Percentiles rank a stretch among this genome's conserved stretches.
phyloP scores from a whole-genome alignment of 2,797 vertebrate species.

The Ptychadena robeensis region DNA sequence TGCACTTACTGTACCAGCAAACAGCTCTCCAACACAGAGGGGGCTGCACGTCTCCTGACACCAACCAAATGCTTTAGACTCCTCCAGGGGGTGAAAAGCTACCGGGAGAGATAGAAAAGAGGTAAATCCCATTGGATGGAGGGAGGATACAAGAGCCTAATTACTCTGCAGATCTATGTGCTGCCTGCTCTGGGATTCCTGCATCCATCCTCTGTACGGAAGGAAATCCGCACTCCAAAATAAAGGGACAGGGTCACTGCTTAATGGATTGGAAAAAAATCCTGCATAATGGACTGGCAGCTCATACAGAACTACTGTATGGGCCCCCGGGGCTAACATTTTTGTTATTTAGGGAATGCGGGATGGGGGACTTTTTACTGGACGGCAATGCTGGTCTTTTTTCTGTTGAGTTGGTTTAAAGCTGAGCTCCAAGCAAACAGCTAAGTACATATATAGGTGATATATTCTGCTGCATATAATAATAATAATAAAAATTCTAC shows the following conservation, averaged over 20 bases:
- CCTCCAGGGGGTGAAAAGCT: neutral
- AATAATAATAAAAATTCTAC: no score
- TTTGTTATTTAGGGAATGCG: neutral
- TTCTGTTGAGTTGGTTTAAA: no score
- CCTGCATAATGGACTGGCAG: neutral
- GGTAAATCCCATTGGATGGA: conserved; percentile 10
- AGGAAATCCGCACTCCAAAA: neutral
- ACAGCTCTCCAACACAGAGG: conserved; percentile 9
- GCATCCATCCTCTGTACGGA: neutral
- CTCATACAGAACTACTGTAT: no score
- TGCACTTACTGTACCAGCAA: conserved; percentile 20
- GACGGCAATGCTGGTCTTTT: no score
- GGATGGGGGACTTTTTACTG: neutral
- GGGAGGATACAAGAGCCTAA: conserved; percentile 5
- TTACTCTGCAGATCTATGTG: conserved; percentile 28
- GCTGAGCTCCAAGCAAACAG: no score
- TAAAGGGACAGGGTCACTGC: neutral
- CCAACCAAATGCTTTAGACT: neutral
- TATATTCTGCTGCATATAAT: no score
- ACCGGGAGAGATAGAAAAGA: neutral
- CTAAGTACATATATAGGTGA: no score
- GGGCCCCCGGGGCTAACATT: neutral
- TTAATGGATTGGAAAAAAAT: no score
- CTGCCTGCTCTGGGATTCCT: neutral
- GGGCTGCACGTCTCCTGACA: conserved; percentile 9